Evolutionary conservation across 1,140 invertebrate species (phyloP), one percentile per base, ranked within the genome.

Genomic region (Drosophila elegans): DNA sequence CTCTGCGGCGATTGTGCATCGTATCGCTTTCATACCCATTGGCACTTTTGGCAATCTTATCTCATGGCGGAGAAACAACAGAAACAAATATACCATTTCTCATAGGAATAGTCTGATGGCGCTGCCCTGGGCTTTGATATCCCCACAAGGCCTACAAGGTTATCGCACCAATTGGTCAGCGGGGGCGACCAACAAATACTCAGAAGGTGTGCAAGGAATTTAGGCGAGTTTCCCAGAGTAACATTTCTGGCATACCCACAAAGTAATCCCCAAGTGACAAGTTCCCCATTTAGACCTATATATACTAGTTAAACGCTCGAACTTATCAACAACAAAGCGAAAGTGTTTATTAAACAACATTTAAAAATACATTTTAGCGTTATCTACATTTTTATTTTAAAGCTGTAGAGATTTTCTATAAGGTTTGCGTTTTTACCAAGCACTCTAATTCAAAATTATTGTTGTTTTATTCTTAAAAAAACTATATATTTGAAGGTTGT

Each of bases 31-130:
- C 59, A 68, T 69, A 44, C 53, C 32, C 69, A 72, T 73, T 60
- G 66, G 84, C 63, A 81, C 71, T 74, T 48, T 45, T 29, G 39
- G 21, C 71, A 74, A 57, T 76, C 73, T 76, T 76, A 76, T 76
- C 73, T 56, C 11, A 16, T 1, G 29, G 4, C 39, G 12, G 34
- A 61, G 51, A 51, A 61, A 39, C 12, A 41, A 63, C 45, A 46
- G 56, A 74, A 54, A 25, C 63, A 54, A 60, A 69, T 57, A 49
- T 34, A 46, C 48, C 10, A 45, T 41, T 46, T 36, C 21, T n/a
- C 36, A 16, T 10, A 16, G 38, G 41, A 38, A 16, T 27, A 39
- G 16, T 41, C 13, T 16, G 29, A 27, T 27, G 27, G 34, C 21
- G 6, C n/a, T 71, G 29, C 12, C 32, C 56, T 39, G 21, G 11